Conservation (phyloP, 2,797 vertebrate species). For the Uromys caudimaculatus region DNA sequence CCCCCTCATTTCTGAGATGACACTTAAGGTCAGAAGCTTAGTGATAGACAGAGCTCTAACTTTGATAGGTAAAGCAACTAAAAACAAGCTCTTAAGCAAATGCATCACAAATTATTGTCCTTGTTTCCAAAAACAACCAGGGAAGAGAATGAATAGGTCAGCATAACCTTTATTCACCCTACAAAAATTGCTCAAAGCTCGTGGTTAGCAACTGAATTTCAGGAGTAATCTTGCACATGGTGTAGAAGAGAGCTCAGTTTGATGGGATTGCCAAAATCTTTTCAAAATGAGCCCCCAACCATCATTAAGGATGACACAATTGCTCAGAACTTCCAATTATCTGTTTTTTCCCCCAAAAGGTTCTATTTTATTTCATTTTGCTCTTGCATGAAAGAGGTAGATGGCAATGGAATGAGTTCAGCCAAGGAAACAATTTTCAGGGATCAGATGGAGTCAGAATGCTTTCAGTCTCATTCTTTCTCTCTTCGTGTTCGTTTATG, state of each 20-base stretch:
- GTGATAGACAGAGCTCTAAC: neutral
- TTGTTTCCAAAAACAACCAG: slow-evolving; percentile 55
- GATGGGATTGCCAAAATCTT: neutral
- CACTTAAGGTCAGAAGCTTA: neutral
- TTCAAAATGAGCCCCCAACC: neutral
- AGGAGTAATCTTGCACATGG: slow-evolving; percentile 16
- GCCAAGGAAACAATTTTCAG: slow-evolving; percentile 66
- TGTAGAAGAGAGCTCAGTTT: slow-evolving; percentile 39
- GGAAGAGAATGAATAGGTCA: slow-evolving; percentile 33
- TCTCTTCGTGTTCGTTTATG: slow-evolving; percentile 30
- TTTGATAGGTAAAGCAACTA: neutral
- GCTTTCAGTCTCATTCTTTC: slow-evolving; percentile 43
- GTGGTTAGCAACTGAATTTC: neutral
- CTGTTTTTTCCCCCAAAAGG: neutral
- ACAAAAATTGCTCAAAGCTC: slow-evolving; percentile 49
- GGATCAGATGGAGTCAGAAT: neutral
- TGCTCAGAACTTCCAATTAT: slow-evolving; percentile 55
- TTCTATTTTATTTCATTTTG: slow-evolving; percentile 61
- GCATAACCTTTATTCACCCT: slow-evolving; percentile 39
- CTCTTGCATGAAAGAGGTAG: slow-evolving; percentile 29
- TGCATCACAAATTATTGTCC: slow-evolving; percentile 24
- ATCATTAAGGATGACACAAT: slow-evolving; percentile 28
- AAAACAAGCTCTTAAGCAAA: slow-evolving; percentile 56
- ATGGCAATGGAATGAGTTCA: slow-evolving; percentile 56
- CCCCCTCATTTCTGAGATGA: neutral